Evolutionary conservation across 2,888 invertebrate genomes (phyloP).

Genomic region (Netelia fuscicornis): DNA sequence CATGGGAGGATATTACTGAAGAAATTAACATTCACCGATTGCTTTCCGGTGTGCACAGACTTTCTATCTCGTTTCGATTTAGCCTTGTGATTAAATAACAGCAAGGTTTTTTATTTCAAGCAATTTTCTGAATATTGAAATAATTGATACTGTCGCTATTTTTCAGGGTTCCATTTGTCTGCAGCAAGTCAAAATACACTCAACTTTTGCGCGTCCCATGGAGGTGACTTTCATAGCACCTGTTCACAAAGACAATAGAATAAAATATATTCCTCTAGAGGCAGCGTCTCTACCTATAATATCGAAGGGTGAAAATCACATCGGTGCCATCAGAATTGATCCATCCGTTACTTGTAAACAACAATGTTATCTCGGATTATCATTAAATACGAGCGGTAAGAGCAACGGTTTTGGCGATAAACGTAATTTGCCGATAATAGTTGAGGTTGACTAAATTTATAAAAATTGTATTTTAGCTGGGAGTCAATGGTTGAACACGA

Average conservation of each 20-base stretch:
- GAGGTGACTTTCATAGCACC: slow-evolving; percentile 89
- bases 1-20: slow-evolving; percentile 88
- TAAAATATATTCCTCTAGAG: slow-evolving; percentile 82
- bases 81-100: background rate
- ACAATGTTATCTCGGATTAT: slow-evolving; percentile 92
- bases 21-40: slow-evolving; percentile 90
- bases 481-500: slow-evolving; percentile 89
- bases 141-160: background rate
- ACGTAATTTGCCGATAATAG: slow-evolving; percentile 29
- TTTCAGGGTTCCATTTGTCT: slow-evolving; percentile 91
- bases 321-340: slow-evolving; percentile 89
- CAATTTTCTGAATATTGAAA: slow-evolving; percentile 3
- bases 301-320: slow-evolving; percentile 82
- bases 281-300: slow-evolving; percentile 80
- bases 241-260: slow-evolving; percentile 84
- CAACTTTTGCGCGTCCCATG: slow-evolving; percentile 93
- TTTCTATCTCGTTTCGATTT: background rate
- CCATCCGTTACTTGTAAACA: slow-evolving; percentile 90
- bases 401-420: slow-evolving; percentile 30
- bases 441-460: slow-evolving; percentile 18
- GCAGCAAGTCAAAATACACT: slow-evolving; percentile 92
- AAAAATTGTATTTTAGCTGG: slow-evolving; percentile 85
- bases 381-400: slow-evolving; percentile 88
- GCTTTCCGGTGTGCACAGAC: slow-evolving; percentile 90
- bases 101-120: background rate